Conservation (phyloP, 1,140 invertebrate species). For the Maniola jurtina region DNA sequence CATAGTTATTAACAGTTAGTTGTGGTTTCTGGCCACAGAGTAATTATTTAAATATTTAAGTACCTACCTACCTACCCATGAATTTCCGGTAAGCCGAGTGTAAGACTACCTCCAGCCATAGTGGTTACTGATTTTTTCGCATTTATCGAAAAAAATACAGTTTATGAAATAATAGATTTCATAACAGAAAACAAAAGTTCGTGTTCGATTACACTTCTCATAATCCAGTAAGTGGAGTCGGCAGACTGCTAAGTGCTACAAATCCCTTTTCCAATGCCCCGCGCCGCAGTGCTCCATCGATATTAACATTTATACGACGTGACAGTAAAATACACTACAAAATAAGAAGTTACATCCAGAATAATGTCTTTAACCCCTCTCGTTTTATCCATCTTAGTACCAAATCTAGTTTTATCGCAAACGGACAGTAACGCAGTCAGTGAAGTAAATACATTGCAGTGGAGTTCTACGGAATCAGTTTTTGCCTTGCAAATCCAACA, state of each 20-base stretch:
- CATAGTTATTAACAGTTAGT: too few relatives aligned
- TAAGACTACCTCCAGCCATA: too few relatives aligned
- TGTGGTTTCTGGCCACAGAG: too few relatives aligned
- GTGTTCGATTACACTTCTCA: conserved; percentile 48
- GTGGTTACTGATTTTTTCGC: too few relatives aligned
- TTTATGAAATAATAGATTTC: background rate
- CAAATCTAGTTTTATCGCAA: conserved; percentile 52
- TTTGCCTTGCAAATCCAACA: conserved; percentile 62
- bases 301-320: conserved; percentile 51
- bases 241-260: conserved; percentile 76
- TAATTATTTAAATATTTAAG: too few relatives aligned
- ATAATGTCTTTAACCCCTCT: conserved; percentile 45
- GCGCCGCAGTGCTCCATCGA: conserved; percentile 48
- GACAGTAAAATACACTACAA: conserved; percentile 35
- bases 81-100: too few relatives aligned
- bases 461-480: conserved; percentile 39
- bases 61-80: too few relatives aligned
- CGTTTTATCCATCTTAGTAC: conserved; percentile 48
- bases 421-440: conserved; percentile 38
- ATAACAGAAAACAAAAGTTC: conserved; percentile 20
- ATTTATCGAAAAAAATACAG: background rate
- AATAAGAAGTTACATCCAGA: conserved; percentile 33
- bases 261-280: conserved; percentile 66
- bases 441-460: conserved; percentile 53
- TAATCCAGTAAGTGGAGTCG: conserved; percentile 70